Evolutionary conservation across 2,888 invertebrate genomes (phyloP), one percentile per base, ranked within the genome.

Genomic region (Pediacus dermestoides): DNA sequence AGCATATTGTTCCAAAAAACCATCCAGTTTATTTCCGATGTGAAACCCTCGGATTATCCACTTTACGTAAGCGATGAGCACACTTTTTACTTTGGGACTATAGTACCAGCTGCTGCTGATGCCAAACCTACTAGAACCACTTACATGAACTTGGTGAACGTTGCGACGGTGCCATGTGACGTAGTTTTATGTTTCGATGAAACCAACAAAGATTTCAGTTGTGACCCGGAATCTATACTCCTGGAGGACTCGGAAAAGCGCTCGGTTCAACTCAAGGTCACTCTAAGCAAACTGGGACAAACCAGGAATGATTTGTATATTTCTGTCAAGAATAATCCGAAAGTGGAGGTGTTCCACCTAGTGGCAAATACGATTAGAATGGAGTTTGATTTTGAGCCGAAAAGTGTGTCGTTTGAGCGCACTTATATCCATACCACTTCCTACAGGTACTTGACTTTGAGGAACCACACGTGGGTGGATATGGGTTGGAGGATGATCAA

Each of bases 321-420:
- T 1, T 58, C 66, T 2, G 57, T 78, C 2, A 74, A 74, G 55
- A 73, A 80, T 53, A 82, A 81, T 58, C 79, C 81, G 1, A 71
- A 73, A 49, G 70, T 78, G 21, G 69, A 77, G 18, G 57, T 61
- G 3, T 70, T 80, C 6, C 65, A 72, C 47, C 57, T 81, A 3
- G 60, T 66, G 7, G 74, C 76, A 47, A 70, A 64, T 23, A 78
- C 79, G 11, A 70, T 74, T 3, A 66, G 72, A 28, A 68, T 80
- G 22, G 64, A 69, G 10, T 69, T 81, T 25, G 72, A 60, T 26
- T 37, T 74, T 2, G 55, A 40, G 9, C 65, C 67, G 2, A 72
- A 67, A 39, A 34, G 48, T 3, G 39, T 72, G 61, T 67, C 70
- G 35, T 81, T 80, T 39, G 77, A 76, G n/a, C 21, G 21, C n/a